Percentiles rank a stretch among this genome's conserved stretches.
These are phyloP conservation scores for Coremacera marginata DNA, from an alignment of 2,888 invertebrate genomes.

Conservation along the genomic window DNA sequence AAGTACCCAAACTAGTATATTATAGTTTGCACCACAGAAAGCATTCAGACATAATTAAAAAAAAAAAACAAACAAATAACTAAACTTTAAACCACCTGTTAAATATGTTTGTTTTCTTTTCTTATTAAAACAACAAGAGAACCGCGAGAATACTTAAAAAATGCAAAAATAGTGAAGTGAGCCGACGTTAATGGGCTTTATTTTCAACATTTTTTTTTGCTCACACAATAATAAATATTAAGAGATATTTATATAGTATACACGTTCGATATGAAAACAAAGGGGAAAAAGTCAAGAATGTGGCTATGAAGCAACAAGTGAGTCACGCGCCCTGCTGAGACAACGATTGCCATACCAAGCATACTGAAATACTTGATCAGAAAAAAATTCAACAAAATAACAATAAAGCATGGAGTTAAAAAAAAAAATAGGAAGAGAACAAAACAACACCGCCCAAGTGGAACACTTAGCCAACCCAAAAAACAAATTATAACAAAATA, in stretches of 20 bases:
- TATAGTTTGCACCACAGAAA: no score
- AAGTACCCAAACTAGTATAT: no score
- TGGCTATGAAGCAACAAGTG: conserved; percentile 11
- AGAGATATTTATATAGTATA: not conserved
- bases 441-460: conserved; percentile 23
- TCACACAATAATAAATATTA: not conserved
- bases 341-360: no score
- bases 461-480: not conserved
- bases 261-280: not conserved
- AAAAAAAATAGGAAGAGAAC: not conserved
- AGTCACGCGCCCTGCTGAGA: conserved; percentile 14
- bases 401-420: not conserved
- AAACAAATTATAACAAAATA: conserved; percentile 6
- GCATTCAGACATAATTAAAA: no score
- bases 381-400: not conserved
- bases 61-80: no score
- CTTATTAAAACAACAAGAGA: not conserved
- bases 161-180: not conserved
- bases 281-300: not conserved
- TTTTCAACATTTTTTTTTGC: not conserved
- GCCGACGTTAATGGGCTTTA: not conserved
- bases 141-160: not conserved
- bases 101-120: conserved; percentile 21
- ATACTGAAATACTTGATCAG: not conserved
- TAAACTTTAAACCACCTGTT: conserved; percentile 33